A percentile compares a stretch with the other conserved stretches of the same genome.
These are phyloP conservation scores for Eira barbara DNA, from an alignment of 2,113 vertebrate species.

Conservation along the genomic window DNA sequence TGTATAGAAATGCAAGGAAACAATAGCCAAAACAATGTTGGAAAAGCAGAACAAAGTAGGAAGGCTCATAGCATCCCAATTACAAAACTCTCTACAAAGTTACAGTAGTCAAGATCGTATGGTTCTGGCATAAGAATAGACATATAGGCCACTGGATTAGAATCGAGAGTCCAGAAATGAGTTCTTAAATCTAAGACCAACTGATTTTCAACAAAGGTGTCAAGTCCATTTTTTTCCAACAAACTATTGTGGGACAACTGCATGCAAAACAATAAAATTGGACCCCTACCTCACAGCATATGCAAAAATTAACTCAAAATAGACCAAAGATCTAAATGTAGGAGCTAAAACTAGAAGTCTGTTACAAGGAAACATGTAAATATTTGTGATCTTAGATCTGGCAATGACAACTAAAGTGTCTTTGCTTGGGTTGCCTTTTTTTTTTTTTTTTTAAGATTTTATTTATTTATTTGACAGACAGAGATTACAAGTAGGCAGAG, in stretches of 20 bases:
- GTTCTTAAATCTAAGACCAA: background rate
- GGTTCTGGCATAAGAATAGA: background rate
- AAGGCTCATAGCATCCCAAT: background rate
- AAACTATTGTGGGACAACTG: background rate
- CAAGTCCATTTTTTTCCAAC: background rate
- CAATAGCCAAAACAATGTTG: background rate
- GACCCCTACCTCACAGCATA: background rate
- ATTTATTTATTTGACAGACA: no score
- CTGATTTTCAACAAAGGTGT: background rate
- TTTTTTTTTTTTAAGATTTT: no score
- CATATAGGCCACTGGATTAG: background rate
- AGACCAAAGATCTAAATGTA: background rate
- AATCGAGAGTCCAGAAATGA: background rate
- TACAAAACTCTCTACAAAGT: background rate
- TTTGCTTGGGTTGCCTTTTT: background rate
- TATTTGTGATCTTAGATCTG: background rate
- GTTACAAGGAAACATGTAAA: background rate
- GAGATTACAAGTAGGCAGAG: no score
- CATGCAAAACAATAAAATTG: background rate
- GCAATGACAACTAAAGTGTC: background rate
- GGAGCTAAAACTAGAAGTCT: background rate
- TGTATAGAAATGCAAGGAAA: background rate
- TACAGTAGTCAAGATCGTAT: background rate
- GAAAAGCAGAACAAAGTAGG: background rate
- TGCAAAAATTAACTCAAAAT: background rate